Percentiles rank a stretch among this genome's conserved stretches.
phyloP scores from a whole-genome alignment of 2,113 vertebrate genomes.

The Oncorhynchus nerka region DNA sequence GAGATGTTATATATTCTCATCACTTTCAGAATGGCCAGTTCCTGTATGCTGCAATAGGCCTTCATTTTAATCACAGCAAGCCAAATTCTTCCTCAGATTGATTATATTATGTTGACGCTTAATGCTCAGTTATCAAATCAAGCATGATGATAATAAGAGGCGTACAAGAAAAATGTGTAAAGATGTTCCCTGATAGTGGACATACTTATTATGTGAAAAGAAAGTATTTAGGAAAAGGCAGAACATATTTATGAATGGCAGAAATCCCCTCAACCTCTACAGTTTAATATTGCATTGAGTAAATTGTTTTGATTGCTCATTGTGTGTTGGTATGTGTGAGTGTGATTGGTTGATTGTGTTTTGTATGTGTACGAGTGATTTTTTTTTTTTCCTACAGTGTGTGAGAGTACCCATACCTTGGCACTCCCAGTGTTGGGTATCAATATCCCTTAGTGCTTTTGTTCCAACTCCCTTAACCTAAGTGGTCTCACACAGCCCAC shows the following conservation, averaged over 20 bases:
- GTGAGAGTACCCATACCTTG: not conserved
- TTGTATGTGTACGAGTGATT: not conserved
- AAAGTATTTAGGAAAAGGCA: not conserved
- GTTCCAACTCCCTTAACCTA: not conserved
- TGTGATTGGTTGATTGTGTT: not conserved
- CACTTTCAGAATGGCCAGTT: constrained; percentile 11
- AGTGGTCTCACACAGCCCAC: not conserved
- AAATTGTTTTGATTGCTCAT: not conserved
- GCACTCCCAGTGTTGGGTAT: not conserved
- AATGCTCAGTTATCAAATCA: too few species aligned
- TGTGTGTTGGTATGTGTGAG: not conserved
- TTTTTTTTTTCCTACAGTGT: not conserved
- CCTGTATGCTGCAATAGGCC: not conserved
- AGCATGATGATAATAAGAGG: too few species aligned
- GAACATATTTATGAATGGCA: not conserved
- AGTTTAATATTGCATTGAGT: not conserved
- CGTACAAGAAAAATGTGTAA: too few species aligned
- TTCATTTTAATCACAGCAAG: not conserved
- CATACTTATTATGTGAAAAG: not conserved
- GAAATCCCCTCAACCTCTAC: not conserved
- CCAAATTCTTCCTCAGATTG: not conserved
- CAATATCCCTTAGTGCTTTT: not conserved
- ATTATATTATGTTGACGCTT: too few species aligned
- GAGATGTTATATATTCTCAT: constrained; percentile 13
- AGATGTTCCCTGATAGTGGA: not conserved